Evolutionary conservation across 2,113 vertebrate genomes (phyloP).

Genomic region (Guaruba guarouba): DNA sequence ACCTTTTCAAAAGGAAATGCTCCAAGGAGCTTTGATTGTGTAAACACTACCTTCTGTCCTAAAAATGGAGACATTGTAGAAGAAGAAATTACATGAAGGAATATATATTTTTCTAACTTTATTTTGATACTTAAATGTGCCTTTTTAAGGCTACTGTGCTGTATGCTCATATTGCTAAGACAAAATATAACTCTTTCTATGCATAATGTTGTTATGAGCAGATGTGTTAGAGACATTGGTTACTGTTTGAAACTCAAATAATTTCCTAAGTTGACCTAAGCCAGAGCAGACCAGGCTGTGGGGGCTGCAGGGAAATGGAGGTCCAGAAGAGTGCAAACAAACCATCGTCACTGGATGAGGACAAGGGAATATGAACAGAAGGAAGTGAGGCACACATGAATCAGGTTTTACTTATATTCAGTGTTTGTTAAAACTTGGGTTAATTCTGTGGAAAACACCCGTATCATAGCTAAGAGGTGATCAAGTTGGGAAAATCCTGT

Average conservation of each 20-base stretch:
- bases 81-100: neutral
- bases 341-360: neutral
- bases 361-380: neutral
- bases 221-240: neutral
- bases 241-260: neutral
- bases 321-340: neutral
- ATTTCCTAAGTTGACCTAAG: neutral
- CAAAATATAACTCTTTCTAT: neutral
- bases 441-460: neutral
- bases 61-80: neutral
- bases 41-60: neutral
- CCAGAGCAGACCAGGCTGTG: neutral
- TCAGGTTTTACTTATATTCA: neutral
- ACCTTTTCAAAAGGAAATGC: slow-evolving; percentile 64
- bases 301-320: neutral
- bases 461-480: neutral
- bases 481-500: neutral
- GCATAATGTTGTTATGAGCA: neutral
- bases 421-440: neutral
- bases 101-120: neutral
- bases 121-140: neutral
- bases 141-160: neutral
- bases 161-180: neutral
- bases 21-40: slow-evolving; percentile 46
- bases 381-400: neutral